phyloP scores from a whole-genome alignment of 2,113 vertebrate species.

The Thamnophis sirtalis region DNA sequence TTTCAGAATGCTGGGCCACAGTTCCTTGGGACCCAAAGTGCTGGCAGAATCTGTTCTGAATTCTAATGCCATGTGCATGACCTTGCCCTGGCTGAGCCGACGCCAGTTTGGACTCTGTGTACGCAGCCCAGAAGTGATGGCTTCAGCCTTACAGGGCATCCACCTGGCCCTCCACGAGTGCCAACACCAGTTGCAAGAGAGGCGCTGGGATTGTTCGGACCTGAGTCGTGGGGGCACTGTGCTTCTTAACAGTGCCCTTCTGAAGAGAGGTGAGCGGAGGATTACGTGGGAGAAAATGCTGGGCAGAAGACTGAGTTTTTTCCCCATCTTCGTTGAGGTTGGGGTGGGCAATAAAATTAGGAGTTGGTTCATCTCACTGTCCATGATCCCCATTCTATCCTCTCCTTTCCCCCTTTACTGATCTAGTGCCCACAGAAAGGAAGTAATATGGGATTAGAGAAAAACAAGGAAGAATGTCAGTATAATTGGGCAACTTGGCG shows the following conservation, averaged over 20 bases:
- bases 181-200: constrained; percentile 85
- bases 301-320: not conserved
- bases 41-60: constrained; percentile 84
- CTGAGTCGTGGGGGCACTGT: constrained; percentile 80
- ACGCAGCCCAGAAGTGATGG: constrained; percentile 86
- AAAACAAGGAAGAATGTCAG: not conserved
- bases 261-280: constrained; percentile 80
- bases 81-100: constrained; percentile 80
- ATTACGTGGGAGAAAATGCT: not conserved
- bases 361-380: not conserved
- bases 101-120: constrained; percentile 85
- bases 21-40: constrained; percentile 86
- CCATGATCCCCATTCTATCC: not conserved
- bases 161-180: constrained; percentile 90
- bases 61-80: constrained; percentile 85
- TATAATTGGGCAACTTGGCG: not conserved
- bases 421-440: not conserved
- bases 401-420: not conserved
- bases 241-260: constrained; percentile 83
- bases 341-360: not conserved
- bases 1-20: constrained; percentile 81
- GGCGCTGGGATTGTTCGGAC: constrained; percentile 90
- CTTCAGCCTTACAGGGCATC: constrained; percentile 89
- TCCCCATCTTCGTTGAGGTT: no score
- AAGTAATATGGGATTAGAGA: not conserved